Conservation (phyloP, 1,140 invertebrate species). For the Penaeus indicus region DNA sequence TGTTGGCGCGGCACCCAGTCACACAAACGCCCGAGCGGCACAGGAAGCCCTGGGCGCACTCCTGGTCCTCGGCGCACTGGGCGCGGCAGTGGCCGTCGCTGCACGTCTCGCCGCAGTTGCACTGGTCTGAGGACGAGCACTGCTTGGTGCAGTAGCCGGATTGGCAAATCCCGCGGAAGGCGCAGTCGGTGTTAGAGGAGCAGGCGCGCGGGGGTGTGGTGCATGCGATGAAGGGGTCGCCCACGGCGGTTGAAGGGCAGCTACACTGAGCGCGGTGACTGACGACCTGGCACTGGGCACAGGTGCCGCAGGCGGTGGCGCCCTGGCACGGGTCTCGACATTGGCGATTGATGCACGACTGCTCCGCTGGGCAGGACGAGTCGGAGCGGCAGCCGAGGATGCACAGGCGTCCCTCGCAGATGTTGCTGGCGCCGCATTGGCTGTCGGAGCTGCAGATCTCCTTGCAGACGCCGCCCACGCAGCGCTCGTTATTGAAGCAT, state of each 20-base stretch:
- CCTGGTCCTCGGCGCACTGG: slow-evolving; percentile 73
- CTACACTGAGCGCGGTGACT: slow-evolving; percentile 87
- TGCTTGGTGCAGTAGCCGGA: slow-evolving; percentile 69
- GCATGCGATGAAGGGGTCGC: slow-evolving; percentile 84
- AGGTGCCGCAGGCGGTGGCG: slow-evolving; percentile 80
- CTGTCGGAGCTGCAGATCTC: slow-evolving; percentile 87
- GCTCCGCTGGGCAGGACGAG: slow-evolving; percentile 77
- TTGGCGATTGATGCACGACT: slow-evolving; percentile 86
- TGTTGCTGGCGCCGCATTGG: slow-evolving; percentile 83
- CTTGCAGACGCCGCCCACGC: slow-evolving; percentile 84
- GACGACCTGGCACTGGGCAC: slow-evolving; percentile 84
- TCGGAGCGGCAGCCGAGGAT: slow-evolving; percentile 71
- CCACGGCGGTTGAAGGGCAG: slow-evolving; percentile 84
- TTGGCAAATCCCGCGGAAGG: slow-evolving; percentile 68
- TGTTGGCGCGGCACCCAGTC: slow-evolving; percentile 82
- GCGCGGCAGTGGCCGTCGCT: slow-evolving; percentile 76
- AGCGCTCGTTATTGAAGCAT: slow-evolving; percentile 87
- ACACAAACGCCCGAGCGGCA: slow-evolving; percentile 78
- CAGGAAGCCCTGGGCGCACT: slow-evolving; percentile 73
- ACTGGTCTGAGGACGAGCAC: slow-evolving; percentile 79
- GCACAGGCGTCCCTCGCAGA: slow-evolving; percentile 88
- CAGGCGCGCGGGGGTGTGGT: slow-evolving; percentile 74
- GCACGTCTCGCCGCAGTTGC: slow-evolving; percentile 83
- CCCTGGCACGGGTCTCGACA: slow-evolving; percentile 86
- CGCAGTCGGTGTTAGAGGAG: slow-evolving; percentile 59